Evolutionary conservation across 2,888 invertebrate genomes (phyloP), one percentile per base, ranked within the genome.

Genomic region (Heliothis peltigera): DNA sequence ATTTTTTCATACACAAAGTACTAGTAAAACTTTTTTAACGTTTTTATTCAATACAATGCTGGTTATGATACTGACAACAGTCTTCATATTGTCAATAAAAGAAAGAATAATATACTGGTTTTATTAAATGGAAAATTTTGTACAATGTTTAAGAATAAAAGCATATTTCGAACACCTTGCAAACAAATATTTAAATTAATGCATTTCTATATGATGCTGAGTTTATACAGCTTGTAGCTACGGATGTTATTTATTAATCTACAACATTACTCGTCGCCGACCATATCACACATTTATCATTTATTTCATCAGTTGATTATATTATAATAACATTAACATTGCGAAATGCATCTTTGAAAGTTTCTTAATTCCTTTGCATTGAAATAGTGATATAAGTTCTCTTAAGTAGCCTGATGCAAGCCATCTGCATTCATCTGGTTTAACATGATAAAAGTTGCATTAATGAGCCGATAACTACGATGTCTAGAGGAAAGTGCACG

Each of bases 91-190:
- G 8, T 39, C 42, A 42, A 15, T 60, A 32, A 43, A 25, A 43
- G 21, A 59, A 72, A 54, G 32, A 67, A 55, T 48, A 67, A 56
- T 75, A 56, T 28, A 21, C 47, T 19, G 55, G 52, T 60, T 22
- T 35, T 42, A 48, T 21, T n/a, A 8, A 46, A 15, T 53, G 21
- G 35, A n/a, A 69, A 53, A 42, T 61, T 56, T 56, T 58, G 19
- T 43, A 74, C 62, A 49, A 48, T 44, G 25, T 43, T 47, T 51
- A 53, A 44, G 8, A 18, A 59, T 54, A 51, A 57, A 43, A 53
- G 19, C 47, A 61, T 53, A 55, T 46, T 56, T 43, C 55, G 70
- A 69, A 70, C 76, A 79, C 79, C 79, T 76, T 76, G 79, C 66
- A 21, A n/a, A 42, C 39, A 57, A 66, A 66, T 75, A 59, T 79